phyloP scores from a whole-genome alignment of 37 sponge, comb jelly and placozoan genomes.

The Trichoplax adhaerens region DNA sequence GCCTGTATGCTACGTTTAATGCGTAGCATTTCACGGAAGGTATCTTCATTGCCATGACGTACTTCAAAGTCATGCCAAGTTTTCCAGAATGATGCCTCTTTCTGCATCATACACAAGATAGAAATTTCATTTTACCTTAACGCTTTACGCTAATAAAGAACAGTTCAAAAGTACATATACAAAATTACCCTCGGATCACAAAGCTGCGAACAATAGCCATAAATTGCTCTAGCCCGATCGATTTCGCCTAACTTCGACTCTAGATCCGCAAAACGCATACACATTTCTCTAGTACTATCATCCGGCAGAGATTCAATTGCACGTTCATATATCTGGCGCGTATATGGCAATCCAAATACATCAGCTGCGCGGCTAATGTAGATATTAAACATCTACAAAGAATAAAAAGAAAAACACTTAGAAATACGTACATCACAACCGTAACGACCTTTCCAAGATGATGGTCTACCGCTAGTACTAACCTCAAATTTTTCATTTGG shows the following conservation, averaged over 20 bases:
- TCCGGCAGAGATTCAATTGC: slow-evolving; percentile 83
- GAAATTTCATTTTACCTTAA: background rate
- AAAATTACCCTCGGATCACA: slow-evolving; percentile 74
- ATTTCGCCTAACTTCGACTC: slow-evolving; percentile 92
- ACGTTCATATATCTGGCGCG: slow-evolving; percentile 93
- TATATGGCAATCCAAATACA: slow-evolving; percentile 79
- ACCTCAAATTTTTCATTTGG: slow-evolving; percentile 75
- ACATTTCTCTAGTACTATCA: slow-evolving; percentile 69
- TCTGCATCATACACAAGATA: slow-evolving; percentile 11
- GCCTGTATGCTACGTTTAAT: slow-evolving; percentile 96
- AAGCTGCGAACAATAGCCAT: slow-evolving; percentile 82
- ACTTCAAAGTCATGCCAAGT: slow-evolving; percentile 97
- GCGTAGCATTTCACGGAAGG: slow-evolving; percentile 95
- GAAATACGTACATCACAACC: background rate
- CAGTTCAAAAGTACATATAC: background rate
- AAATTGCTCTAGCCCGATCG: slow-evolving; percentile 79
- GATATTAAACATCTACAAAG: slow-evolving; percentile 69
- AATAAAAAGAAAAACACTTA: background rate
- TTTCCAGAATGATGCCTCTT: slow-evolving; percentile 61
- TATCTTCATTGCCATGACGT: slow-evolving; percentile 93
- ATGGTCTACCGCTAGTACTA: background rate
- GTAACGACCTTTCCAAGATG: no score
- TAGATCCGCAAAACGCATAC: slow-evolving; percentile 74
- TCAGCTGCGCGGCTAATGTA: slow-evolving; percentile 86
- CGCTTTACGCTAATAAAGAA: background rate